Evolutionary conservation across 2,888 invertebrate species (phyloP).

Genomic region (Drosophila dives): DNA sequence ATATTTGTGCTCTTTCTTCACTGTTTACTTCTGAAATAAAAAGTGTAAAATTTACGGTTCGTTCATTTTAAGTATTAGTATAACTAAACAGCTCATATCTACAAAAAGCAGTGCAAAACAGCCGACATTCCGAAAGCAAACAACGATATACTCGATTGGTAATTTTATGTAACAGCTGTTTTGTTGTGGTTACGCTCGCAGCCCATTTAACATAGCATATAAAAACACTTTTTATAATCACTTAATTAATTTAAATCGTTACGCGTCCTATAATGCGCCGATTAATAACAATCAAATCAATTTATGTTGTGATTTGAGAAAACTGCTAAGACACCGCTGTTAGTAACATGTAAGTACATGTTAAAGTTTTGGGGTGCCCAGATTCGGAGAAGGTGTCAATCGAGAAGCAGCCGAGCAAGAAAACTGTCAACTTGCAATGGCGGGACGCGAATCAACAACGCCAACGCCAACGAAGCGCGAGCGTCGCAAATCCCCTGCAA

Average conservation of each 20-base stretch:
- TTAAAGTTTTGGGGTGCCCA: slow-evolving; percentile 21
- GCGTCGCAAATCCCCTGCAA: slow-evolving; percentile 68
- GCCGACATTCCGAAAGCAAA: not conserved
- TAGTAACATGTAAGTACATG: slow-evolving; percentile 15
- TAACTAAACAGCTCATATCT: not conserved
- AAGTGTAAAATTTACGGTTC: not conserved
- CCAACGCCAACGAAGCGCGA: slow-evolving; percentile 59
- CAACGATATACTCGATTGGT: not conserved
- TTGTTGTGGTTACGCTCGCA: not conserved
- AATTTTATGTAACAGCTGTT: slow-evolving; percentile 6
- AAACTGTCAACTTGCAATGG: slow-evolving; percentile 44
- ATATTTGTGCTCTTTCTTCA: not conserved
- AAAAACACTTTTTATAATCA: not conserved
- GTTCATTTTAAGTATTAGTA: not conserved
- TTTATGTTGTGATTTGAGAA: not conserved
- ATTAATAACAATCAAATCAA: not conserved
- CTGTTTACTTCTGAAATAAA: not conserved
- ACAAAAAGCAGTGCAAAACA: not conserved
- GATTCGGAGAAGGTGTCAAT: slow-evolving; percentile 5
- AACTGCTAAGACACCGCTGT: not conserved
- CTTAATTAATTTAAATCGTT: not conserved
- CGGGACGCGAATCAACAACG: slow-evolving; percentile 50
- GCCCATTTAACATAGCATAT: not conserved
- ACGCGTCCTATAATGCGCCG: not conserved
- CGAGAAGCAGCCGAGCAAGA: slow-evolving; percentile 15